Base-by-base conservation (phyloP, 2,797 vertebrate species). In the Fistularia commersonii region DNA sequence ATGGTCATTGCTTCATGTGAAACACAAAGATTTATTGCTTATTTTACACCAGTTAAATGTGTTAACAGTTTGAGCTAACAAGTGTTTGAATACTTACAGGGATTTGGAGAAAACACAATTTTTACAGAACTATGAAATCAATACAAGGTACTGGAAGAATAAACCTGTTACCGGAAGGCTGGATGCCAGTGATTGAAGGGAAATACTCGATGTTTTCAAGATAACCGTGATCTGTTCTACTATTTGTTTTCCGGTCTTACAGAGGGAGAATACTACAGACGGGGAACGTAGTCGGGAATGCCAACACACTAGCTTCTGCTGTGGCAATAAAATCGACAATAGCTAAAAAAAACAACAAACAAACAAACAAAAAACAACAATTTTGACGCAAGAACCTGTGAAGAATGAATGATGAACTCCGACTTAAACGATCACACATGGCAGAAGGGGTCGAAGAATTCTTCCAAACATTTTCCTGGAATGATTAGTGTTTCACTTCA, bases 21-120 rank as follows among this genome's bases (percentile, higher is more conserved):
- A 58, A 57, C 41, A 56, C 64, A 50, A 71, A 53, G 33, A 57
- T 42, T 65, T 77, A 76, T 80, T 84, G 74, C 81, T 76, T 61
- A 60, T 58, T 70, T 57, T 47, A 71, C 51, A 74, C 56, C 15
- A 56, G 58, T 76, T n/a, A 76, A 36, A 43, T 37, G 31, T 51
- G 41, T 69, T 74, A 23, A 76, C 32, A 65, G 41, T 63, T 58
- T 77, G 63, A 62, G 60, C 67, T 59, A 61, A 54, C 35, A 67
- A 36, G 56, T 45, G 55, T 62, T 63, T 64, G 38, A 66, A 57
- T 74, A 61, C 54, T 67, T 73, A 41, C 35, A 58, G 42, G 59
- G 58, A 69, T 69, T 59, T 48, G 34, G 37, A 11, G 8, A 42
- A 48, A 46, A 32, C 31, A 63, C 7, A 51, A 51, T 50, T 65